These are phyloP conservation scores for Camarhynchus parvulus DNA, from an alignment of 2,113 vertebrate species.

Conservation along the genomic window DNA sequence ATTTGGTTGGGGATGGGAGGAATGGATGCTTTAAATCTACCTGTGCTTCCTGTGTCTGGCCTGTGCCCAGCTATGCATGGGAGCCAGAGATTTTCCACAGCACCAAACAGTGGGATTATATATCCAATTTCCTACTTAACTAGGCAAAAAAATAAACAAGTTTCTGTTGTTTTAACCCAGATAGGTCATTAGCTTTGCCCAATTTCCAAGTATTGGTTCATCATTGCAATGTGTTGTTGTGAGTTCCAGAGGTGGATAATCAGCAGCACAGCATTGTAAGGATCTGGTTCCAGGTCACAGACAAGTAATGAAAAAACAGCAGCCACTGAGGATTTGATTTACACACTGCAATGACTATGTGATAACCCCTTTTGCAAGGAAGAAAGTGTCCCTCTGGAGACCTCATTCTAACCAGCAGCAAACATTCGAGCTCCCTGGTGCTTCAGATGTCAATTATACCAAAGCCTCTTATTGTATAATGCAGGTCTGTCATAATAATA, in stretches of 20 bases:
- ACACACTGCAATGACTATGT: background rate
- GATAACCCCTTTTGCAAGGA: slow-evolving; percentile 30
- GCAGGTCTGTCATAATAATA: slow-evolving; percentile 53
- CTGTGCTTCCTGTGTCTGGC: background rate
- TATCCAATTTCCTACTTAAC: background rate
- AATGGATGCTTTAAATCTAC: slow-evolving; percentile 14
- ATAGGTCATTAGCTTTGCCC: background rate
- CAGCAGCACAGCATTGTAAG: background rate
- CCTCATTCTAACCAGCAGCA: slow-evolving; percentile 12
- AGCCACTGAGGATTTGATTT: slow-evolving; percentile 40
- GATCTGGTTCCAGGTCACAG: slow-evolving; percentile 45
- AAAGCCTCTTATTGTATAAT: slow-evolving; percentile 62
- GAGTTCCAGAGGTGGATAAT: background rate
- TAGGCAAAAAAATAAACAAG: background rate
- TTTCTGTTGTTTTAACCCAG: background rate
- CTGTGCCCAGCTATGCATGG: background rate
- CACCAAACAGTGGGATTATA: background rate
- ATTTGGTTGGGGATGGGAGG: background rate
- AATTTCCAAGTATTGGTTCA: background rate
- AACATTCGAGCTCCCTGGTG: slow-evolving; percentile 27
- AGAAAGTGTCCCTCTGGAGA: slow-evolving; percentile 24
- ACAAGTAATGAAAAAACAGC: slow-evolving; percentile 38
- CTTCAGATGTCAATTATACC: slow-evolving; percentile 62
- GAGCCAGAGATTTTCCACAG: background rate
- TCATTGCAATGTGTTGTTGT: background rate